Percentiles rank a stretch among this genome's conserved stretches.
Evolutionary conservation across 2,797 vertebrate genomes (phyloP).

Genomic region (Gymnothorax javanicus): DNA sequence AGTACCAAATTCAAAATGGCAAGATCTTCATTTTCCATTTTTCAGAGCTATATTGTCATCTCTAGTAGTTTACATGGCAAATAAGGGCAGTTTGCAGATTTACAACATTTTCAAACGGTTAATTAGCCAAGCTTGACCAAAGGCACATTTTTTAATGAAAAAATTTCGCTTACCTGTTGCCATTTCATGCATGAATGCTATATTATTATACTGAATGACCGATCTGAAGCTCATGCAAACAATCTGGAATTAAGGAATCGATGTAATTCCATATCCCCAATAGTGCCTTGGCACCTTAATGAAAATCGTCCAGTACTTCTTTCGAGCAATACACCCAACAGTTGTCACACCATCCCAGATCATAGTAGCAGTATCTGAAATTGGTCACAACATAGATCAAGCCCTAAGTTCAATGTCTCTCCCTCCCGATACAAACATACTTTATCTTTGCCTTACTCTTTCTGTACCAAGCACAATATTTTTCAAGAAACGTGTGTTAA

Average conservation of each 20-base stretch:
- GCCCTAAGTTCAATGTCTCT: neutral
- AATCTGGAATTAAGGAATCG: neutral
- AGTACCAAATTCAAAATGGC: neutral
- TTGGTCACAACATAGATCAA: neutral
- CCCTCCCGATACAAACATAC: neutral
- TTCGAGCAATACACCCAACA: neutral
- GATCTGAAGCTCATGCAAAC: conserved; percentile 4
- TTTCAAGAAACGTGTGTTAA: neutral
- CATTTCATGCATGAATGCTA: conserved; percentile 6
- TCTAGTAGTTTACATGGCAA: neutral
- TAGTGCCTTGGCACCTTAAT: conserved; percentile 5
- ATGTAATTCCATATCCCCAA: conserved; percentile 6
- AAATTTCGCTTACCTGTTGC: neutral
- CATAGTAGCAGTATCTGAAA: neutral
- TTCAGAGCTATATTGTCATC: neutral
- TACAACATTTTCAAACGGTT: neutral
- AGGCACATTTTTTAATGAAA: neutral
- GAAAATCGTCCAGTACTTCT: neutral
- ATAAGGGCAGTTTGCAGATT: neutral
- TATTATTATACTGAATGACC: neutral
- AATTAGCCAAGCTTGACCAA: neutral
- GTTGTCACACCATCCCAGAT: neutral
- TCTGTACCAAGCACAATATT: neutral
- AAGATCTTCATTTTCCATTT: neutral
- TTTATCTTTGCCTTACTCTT: neutral